Percentiles rank a stretch among this genome's conserved stretches.
These are phyloP conservation scores for Takifugu bimaculatus DNA, from an alignment of 2,113 vertebrate genomes.

Conservation along the genomic window DNA sequence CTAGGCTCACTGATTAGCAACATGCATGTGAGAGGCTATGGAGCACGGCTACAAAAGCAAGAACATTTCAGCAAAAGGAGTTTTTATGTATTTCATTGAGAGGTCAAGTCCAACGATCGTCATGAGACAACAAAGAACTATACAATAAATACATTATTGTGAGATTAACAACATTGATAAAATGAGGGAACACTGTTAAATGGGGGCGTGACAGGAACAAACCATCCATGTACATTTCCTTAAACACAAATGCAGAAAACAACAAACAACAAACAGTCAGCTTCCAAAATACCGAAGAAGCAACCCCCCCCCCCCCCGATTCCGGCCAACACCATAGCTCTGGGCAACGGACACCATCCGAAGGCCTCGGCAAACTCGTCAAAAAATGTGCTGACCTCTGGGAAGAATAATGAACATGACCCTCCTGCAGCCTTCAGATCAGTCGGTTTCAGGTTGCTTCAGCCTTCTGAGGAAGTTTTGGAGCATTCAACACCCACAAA, in stretches of 20 bases:
- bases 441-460: too few species aligned
- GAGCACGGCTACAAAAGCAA: neutral
- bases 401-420: neutral
- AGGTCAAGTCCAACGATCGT: constrained; percentile 40
- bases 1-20: neutral
- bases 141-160: constrained; percentile 91
- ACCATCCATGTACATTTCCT: neutral
- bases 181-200: constrained; percentile 57
- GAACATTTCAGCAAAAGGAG: constrained; percentile 5
- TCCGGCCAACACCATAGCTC: too few species aligned
- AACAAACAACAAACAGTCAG: neutral
- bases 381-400: neutral
- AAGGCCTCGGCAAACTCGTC: too few species aligned
- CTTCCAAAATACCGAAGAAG: neutral
- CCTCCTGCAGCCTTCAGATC: neutral
- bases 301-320: too few species aligned
- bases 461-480: too few species aligned
- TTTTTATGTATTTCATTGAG: constrained; percentile 24
- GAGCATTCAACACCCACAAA: too few species aligned
- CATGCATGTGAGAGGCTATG: neutral
- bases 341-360: too few species aligned
- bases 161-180: constrained; percentile 62
- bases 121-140: constrained; percentile 74
- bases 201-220: constrained; percentile 77
- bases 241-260: neutral